Evolutionary conservation across 2,797 vertebrate species (phyloP).

Genomic region (Bovichtus diacanthus): DNA sequence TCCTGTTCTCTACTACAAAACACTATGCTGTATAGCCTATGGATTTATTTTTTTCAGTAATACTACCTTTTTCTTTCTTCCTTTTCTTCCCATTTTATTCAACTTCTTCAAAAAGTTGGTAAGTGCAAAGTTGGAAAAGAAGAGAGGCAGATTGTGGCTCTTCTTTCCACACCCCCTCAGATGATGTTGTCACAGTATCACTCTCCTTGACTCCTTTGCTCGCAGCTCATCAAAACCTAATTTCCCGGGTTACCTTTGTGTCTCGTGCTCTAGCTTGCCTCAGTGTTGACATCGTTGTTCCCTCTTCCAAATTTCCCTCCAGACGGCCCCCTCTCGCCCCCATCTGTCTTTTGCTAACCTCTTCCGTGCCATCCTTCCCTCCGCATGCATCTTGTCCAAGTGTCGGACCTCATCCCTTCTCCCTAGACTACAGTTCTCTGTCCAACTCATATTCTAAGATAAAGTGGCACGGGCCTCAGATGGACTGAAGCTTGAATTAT

Average conservation of each 20-base stretch:
- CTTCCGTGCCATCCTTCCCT: constrained; percentile 55
- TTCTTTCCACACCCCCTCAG: constrained; percentile 55
- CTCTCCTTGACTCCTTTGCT: constrained; percentile 54
- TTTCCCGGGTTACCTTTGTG: constrained; percentile 64
- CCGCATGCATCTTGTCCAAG: constrained; percentile 59
- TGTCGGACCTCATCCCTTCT: constrained; percentile 56
- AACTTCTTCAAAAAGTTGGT: constrained; percentile 73
- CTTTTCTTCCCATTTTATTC: constrained; percentile 40
- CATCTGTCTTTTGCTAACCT: constrained; percentile 58
- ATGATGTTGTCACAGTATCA: constrained; percentile 58
- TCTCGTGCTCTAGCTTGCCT: constrained; percentile 57
- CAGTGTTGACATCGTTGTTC: constrained; percentile 57
- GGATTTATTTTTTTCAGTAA: constrained; percentile 53
- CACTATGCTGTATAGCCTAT: constrained; percentile 12
- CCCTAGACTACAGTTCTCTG: constrained; percentile 48
- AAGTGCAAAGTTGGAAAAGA: constrained; percentile 67
- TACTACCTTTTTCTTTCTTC: constrained; percentile 26
- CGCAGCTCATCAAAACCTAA: constrained; percentile 67
- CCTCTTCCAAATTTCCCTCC: constrained; percentile 49
- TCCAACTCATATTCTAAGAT: constrained; percentile 63
- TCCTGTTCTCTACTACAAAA: constrained; percentile 35
- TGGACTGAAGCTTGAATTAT: constrained; percentile 30
- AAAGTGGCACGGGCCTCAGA: constrained; percentile 50
- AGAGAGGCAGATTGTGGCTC: constrained; percentile 47
- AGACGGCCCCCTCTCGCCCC: constrained; percentile 41